Base-by-base conservation (phyloP, 2,888 invertebrate genomes). In the Seira ritae region DNA sequence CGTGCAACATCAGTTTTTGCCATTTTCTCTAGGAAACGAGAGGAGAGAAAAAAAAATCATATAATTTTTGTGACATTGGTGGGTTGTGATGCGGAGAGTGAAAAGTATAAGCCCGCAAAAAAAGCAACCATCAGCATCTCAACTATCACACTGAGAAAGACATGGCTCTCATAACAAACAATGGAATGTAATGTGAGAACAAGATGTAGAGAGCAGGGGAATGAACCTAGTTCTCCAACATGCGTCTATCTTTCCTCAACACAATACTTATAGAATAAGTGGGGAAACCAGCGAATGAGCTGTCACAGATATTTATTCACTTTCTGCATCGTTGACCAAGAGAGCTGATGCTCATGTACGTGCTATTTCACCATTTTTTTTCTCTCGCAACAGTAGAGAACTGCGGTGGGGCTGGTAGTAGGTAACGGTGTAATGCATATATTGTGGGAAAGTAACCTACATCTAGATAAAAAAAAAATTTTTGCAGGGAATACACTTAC, bases 271-370 rank as follows among this genome's bases (percentile, higher is more conserved):
- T n/a, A 20, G n/a, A 62, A 62, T 62, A 20, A 62, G 62, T 15
- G 62, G n/a, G 62, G 22, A 62, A 62, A 72, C 24, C 73, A 80
- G 70, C 70, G 81, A 81, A 81, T 75, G 81, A 81, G 81, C 81
- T 81, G 81, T 81, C 81, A 75, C 37, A 60, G 70, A 75, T 81
- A 81, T 75, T 81, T 75, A 81, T 81, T 81, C 81, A 75, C 65
- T 81, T 81, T 81, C 81, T 81, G 71, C 81, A 81, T 81, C 81
- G 75, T 71, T 81, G 81, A 76, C 81, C 81, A 81, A 42, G 62
- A 71, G 71, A 75, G 75, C 81, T 81, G 81, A 81, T 76, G 70
- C 73, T 74, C 80, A 73, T 72, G 78, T 71, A 75, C 75, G 75
- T 81, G 81, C 81, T 65, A 67, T 71, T 81, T 66, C 66, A 71